Base-by-base conservation (phyloP, 2,888 invertebrate genomes). In the Nemotelus pantherinus region DNA sequence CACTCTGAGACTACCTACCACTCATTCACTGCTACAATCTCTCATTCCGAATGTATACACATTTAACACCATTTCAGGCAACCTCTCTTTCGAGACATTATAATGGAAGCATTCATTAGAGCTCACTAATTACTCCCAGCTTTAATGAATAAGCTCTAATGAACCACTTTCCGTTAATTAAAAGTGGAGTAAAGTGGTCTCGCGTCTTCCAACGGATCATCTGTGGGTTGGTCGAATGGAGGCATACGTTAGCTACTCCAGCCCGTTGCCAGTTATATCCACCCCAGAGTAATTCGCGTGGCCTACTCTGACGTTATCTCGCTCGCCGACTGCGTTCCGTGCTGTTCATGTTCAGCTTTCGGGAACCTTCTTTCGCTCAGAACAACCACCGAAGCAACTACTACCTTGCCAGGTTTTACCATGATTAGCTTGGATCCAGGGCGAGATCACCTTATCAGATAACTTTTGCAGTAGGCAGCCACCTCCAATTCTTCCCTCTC, bases 101-200 rank as follows among this genome's bases (percentile, higher is more conserved):
- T 82, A 81, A 82, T 82, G 80, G 81, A 80, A 90, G 92, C 91
- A 92, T 92, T 92, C 92, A 92, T 92, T 93, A 92, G 92, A 93
- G 92, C 92, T 93, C 92, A 92, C 93, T 93, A 93, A 93, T 93
- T 93, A 93, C 93, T 92, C 92, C 92, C 92, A 92, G 92, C 93
- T 93, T 92, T 93, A 93, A 93, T 93, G 93, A 93, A 93, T 93
- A 93, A 93, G 92, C 93, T 92, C 93, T 93, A 93, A 93, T 93
- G 93, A 93, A 93, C 93, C 93, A 93, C 93, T 93, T 93, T 93
- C 92, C 93, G 93, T 93, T 93, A 93, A 93, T 93, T 93, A 93
- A 93, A 93, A 93, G 91, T 92, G 88, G 89, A 89, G 88, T 88
- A 81, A 82, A 82, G 82, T 82, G 82, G 82, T 82, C 82, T 82